A percentile compares a stretch with the other conserved stretches of the same genome.
phyloP scores from a whole-genome alignment of 64 coral and sea anemone genomes.

The Montipora sp. region DNA sequence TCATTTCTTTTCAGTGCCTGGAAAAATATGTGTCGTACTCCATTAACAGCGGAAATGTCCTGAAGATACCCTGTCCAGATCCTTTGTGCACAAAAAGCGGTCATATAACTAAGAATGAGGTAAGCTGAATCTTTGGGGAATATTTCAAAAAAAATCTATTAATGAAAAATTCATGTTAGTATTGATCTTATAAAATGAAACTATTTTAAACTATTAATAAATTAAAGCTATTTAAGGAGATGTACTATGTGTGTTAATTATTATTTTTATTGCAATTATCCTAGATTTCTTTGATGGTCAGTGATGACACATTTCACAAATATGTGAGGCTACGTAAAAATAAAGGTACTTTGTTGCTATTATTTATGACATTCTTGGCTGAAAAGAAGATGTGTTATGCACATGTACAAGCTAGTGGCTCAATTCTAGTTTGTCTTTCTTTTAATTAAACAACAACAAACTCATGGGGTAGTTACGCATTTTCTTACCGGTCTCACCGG shows the following conservation, averaged over 20 bases:
- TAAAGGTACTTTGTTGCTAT: conserved; percentile 51
- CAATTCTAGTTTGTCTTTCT: no score
- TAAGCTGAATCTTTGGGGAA: not conserved
- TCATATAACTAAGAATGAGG: conserved; percentile 21
- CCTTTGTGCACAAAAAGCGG: conserved; percentile 15
- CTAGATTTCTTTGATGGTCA: conserved; percentile 65
- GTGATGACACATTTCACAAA: conserved; percentile 54
- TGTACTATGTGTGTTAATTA: not conserved
- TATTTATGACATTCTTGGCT: no score
- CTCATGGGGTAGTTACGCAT: no score
- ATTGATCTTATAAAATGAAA: no score
- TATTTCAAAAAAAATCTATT: no score
- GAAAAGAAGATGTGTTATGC: no score
- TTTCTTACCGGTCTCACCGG: no score
- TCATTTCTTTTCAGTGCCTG: not conserved
- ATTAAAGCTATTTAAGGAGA: no score
- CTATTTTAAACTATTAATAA: no score
- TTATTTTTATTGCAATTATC: not conserved
- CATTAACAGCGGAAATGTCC: conserved; percentile 42
- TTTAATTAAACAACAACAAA: no score
- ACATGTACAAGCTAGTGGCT: no score
- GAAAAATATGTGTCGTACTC: conserved; percentile 33
- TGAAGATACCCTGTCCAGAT: conserved; percentile 51
- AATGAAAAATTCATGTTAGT: no score
- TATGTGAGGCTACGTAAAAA: conserved; percentile 60